A percentile compares a stretch with the other conserved stretches of the same genome.
Conservation (phyloP, 92 coral and sea anemone species). For the Isaurus tuberculatus region DNA sequence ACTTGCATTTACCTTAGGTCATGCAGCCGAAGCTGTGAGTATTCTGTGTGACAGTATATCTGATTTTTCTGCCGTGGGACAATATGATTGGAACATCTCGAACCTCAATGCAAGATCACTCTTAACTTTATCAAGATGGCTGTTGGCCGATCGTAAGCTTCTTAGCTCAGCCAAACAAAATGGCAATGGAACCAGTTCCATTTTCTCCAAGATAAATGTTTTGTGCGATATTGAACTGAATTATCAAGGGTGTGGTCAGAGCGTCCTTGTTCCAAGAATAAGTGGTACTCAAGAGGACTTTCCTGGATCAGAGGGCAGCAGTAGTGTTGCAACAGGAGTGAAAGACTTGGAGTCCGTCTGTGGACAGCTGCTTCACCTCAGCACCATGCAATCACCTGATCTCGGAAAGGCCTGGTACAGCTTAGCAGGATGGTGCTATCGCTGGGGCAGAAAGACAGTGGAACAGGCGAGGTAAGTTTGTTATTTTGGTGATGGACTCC, state of each 20-base stretch:
- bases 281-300: conserved; percentile 64
- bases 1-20: conserved; percentile 81
- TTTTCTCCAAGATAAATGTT: conserved; percentile 77
- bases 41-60: conserved; percentile 80
- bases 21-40: conserved; percentile 80
- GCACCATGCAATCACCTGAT: conserved; percentile 89
- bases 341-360: conserved; percentile 91
- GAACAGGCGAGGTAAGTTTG: conserved; percentile 92
- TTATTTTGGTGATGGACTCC: neutral
- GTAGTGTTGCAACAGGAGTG: conserved; percentile 79
- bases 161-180: conserved; percentile 75
- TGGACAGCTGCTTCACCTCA: conserved; percentile 85
- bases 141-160: conserved; percentile 83
- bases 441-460: conserved; percentile 96
- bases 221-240: conserved; percentile 77
- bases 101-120: conserved; percentile 81
- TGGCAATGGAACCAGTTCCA: conserved; percentile 65
- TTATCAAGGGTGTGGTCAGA: conserved; percentile 77
- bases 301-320: conserved; percentile 56
- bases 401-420: conserved; percentile 95
- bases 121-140: conserved; percentile 88
- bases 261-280: conserved; percentile 56
- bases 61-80: conserved; percentile 74
- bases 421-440: conserved; percentile 96
- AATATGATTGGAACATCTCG: conserved; percentile 63